Evolutionary conservation across 2,113 vertebrate genomes (phyloP).

Genomic region (Elachura formosa): DNA sequence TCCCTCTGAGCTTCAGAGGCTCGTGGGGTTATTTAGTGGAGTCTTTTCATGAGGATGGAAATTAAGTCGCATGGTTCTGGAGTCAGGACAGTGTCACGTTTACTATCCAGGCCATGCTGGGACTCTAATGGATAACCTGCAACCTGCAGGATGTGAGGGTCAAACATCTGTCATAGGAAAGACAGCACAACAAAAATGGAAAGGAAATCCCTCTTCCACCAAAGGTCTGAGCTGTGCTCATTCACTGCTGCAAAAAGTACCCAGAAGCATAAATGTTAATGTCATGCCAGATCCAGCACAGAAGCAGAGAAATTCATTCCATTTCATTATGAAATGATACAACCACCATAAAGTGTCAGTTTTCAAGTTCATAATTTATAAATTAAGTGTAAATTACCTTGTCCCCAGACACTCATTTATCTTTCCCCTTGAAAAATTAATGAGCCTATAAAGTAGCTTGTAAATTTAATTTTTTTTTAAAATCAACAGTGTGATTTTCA

Average conservation of each 20-base stretch:
- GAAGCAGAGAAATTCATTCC: neutral
- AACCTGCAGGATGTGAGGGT: neutral
- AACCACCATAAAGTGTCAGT: neutral
- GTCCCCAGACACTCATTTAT: neutral
- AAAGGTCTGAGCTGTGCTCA: neutral
- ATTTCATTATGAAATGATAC: slow-evolving; percentile 21
- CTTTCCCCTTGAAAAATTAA: slow-evolving; percentile 11
- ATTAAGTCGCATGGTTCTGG: neutral
- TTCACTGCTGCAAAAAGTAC: neutral
- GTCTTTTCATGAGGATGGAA: neutral
- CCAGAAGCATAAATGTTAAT: neutral
- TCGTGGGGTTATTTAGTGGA: neutral
- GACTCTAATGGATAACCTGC: neutral
- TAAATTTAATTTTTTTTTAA: neutral
- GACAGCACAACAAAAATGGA: neutral
- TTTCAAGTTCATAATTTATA: slow-evolving; percentile 28
- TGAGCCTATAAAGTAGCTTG: slow-evolving; percentile 14
- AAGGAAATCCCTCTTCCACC: neutral
- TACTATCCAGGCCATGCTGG: neutral
- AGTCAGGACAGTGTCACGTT: neutral
- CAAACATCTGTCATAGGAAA: neutral
- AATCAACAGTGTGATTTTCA: neutral
- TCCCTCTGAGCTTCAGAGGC: neutral
- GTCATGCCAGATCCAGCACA: neutral
- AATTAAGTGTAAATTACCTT: slow-evolving; percentile 19